Evolutionary conservation across 1,140 invertebrate genomes (phyloP), one percentile per base, ranked within the genome.

Genomic region (Rhagoletis pomonella): DNA sequence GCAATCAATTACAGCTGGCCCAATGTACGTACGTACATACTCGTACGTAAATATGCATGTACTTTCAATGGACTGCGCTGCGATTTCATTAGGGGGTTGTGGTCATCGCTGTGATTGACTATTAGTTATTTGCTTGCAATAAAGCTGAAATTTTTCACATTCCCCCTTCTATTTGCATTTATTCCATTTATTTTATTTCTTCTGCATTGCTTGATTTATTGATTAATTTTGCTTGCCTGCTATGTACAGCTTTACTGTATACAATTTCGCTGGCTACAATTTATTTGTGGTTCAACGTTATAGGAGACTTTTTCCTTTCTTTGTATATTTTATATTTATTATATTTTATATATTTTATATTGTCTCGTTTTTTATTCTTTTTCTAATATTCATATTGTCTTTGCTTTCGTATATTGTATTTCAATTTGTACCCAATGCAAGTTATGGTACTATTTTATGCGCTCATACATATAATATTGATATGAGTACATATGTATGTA

Each of bases 171-270:
- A n/a, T 50, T 81, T 50, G 6, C 9, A 81, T 55, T 19, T 81
- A 55, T 81, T 19, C 47, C 47, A 55, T 81, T n/a, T 81, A 55
- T 58, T 81, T 81, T 12, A 81, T 81, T 81, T 58, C 73, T 81
- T 50, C 73, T 10, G 47, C 47, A 81, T 9, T 81, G 47, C n/a
- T 58, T 81, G 47, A 50, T 58, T 55, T 55, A 81, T 81, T 55
- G 73, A 81, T 55, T 81, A 47, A 81, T 81, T 58, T 19, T 3
- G 12, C 10, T 1, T 81, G 19, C 55, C 5, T 3, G 9, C 3
- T 55, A 47, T 6, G n/a, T 44, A 2, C 47, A 55, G 9, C 47
- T 5, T 19, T 29, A 19, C 19, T 50, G 73, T 50, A 55, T 50
- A 47, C n/a, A 1, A 10, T 73, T 73, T 6, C 17, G 44, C 12